Percentiles rank a stretch among this genome's conserved stretches.
Conservation (phyloP, 2,797 vertebrate species). For the Aselliscus stoliczkanus region DNA sequence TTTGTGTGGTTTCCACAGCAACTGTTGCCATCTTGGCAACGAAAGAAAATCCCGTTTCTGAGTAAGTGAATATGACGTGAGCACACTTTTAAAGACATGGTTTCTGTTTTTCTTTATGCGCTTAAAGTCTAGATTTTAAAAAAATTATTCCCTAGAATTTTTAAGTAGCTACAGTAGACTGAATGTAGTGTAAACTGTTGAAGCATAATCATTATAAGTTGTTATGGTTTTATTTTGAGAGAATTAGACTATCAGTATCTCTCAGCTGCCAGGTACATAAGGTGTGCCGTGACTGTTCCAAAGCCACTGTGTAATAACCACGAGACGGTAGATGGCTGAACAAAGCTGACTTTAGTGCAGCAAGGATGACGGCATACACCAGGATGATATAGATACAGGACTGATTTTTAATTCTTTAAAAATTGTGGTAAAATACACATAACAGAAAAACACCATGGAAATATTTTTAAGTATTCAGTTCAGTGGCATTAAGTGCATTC, state of each 20-base stretch:
- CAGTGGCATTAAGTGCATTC: not conserved
- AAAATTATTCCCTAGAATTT: constrained; percentile 4
- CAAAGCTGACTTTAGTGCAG: not conserved
- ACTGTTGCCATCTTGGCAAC: constrained; percentile 82
- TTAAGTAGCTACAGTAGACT: not conserved
- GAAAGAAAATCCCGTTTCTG: constrained; percentile 76
- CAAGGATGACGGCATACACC: not conserved
- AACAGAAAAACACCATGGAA: not conserved
- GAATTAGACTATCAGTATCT: not conserved
- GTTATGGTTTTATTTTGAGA: not conserved
- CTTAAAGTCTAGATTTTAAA: constrained; percentile 36
- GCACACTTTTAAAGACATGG: constrained; percentile 58
- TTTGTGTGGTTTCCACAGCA: constrained; percentile 82
- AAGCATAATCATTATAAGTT: not conserved
- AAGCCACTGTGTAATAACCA: not conserved
- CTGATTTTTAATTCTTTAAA: not conserved
- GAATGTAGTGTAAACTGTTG: not conserved
- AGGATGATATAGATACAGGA: not conserved
- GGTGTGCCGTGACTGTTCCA: not conserved
- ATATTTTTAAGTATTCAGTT: not conserved
- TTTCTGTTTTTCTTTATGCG: constrained; percentile 65
- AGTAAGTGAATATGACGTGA: constrained; percentile 70
- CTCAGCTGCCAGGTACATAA: not conserved
- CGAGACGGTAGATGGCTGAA: not conserved
- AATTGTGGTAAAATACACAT: not conserved